These are phyloP conservation scores for Euthynnus affinis DNA, from an alignment of 2,797 vertebrate species.

Conservation along the genomic window DNA sequence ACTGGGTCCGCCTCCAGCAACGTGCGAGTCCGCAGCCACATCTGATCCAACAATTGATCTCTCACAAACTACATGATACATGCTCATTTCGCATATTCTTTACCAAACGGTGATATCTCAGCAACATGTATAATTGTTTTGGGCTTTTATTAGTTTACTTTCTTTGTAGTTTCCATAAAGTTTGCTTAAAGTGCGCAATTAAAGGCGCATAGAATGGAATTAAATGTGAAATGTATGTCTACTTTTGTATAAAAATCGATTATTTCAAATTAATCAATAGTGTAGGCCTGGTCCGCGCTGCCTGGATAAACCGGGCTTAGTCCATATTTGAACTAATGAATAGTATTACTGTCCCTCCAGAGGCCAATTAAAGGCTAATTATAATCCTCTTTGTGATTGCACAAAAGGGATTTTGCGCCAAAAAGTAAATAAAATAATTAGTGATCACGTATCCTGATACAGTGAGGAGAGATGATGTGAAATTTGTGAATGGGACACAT, in stretches of 20 bases:
- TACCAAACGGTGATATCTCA: background rate
- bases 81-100: constrained; percentile 4
- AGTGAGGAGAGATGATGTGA: constrained; percentile 73
- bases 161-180: background rate
- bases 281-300: constrained; percentile 19
- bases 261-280: constrained; percentile 27
- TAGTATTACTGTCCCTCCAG: constrained; percentile 25
- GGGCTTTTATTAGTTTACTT: background rate
- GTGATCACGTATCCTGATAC: constrained; percentile 58
- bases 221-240: background rate
- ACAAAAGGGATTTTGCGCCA: constrained; percentile 44
- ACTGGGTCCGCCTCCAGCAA: constrained; percentile 64
- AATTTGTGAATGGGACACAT: constrained; percentile 95
- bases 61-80: constrained; percentile 34
- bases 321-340: constrained; percentile 46
- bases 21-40: constrained; percentile 44
- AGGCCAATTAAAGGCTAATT: constrained; percentile 49
- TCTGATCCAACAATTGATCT: constrained; percentile 66
- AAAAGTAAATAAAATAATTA: constrained; percentile 62
- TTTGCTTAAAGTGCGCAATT: background rate
- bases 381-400: constrained; percentile 23
- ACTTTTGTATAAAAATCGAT: constrained; percentile 15
- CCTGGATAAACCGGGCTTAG: constrained; percentile 30
- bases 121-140: background rate
- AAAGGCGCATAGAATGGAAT: background rate